Evolutionary conservation across 2,113 vertebrate species (phyloP).

Genomic region (Carlito syrichta): DNA sequence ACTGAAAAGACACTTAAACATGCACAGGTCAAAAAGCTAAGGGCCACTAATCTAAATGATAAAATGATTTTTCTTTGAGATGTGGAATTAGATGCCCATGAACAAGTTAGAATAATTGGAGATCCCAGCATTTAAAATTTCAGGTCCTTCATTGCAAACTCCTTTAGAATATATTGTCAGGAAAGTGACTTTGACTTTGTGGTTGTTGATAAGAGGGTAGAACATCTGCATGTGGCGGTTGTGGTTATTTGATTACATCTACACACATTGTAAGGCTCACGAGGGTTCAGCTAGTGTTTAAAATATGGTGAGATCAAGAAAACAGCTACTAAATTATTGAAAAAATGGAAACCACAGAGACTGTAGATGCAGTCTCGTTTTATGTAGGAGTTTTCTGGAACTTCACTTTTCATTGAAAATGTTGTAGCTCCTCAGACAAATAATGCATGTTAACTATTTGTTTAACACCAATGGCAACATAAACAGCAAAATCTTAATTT

Average conservation of each 20-base stretch:
- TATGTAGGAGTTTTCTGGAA: background rate
- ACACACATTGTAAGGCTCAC: background rate
- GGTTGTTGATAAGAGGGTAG: background rate
- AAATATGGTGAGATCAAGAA: background rate
- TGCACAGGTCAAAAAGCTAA: conserved; percentile 58
- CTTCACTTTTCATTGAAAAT: background rate
- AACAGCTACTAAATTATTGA: background rate
- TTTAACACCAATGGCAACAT: background rate
- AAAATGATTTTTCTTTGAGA: conserved; percentile 45
- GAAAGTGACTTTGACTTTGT: background rate
- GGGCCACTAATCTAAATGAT: conserved; percentile 54
- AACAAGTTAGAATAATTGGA: conserved; percentile 55
- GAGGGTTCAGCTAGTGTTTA: background rate
- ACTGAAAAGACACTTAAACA: conserved; percentile 63
- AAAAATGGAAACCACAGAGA: background rate
- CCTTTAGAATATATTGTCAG: background rate
- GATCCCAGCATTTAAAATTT: conserved; percentile 50
- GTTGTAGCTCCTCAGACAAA: background rate
- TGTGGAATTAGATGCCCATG: conserved; percentile 41
- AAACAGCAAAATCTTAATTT: background rate
- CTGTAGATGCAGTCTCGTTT: background rate
- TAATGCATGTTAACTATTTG: background rate
- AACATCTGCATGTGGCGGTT: background rate
- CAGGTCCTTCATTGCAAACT: conserved; percentile 18
- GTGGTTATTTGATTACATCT: background rate